These are phyloP conservation scores for Ranitomeya variabilis DNA, from an alignment of 2,113 vertebrate genomes.

Conservation along the genomic window DNA sequence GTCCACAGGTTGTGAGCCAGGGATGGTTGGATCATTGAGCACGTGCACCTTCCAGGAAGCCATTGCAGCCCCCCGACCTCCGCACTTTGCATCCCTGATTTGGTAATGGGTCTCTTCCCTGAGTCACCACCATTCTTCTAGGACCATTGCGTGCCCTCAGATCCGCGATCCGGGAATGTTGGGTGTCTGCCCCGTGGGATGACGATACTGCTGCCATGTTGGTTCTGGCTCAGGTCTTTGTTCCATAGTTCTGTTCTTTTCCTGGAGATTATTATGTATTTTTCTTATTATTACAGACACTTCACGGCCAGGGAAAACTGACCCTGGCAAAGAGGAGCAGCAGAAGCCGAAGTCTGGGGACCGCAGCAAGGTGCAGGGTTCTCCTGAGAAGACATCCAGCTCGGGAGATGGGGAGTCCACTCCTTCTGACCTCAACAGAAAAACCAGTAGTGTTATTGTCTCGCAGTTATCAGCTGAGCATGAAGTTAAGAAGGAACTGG, in stretches of 20 bases:
- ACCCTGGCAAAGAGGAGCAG: background rate
- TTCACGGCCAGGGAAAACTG: background rate
- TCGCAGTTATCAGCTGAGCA: background rate
- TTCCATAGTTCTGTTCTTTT: background rate
- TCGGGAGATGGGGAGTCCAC: background rate
- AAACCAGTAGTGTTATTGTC: too few relatives aligned
- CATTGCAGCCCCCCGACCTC: too few relatives aligned
- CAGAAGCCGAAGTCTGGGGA: background rate
- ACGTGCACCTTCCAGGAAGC: too few relatives aligned
- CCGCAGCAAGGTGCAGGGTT: background rate
- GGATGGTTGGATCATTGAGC: too few relatives aligned
- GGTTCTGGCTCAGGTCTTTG: too few relatives aligned
- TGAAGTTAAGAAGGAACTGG: background rate
- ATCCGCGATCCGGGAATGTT: background rate
- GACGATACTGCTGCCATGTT: background rate
- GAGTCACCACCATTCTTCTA: too few relatives aligned
- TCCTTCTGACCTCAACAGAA: background rate
- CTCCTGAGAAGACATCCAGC: background rate
- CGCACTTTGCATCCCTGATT: too few relatives aligned
- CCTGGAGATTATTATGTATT: background rate
- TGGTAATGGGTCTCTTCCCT: too few relatives aligned
- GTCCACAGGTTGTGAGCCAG: too few relatives aligned
- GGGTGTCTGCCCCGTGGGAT: background rate
- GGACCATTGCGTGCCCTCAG: too few relatives aligned
- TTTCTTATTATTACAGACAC: background rate